Evolutionary conservation across 2,797 vertebrate genomes (phyloP), one percentile per base, ranked within the genome.

Genomic region (Leptoclinus maculatus): DNA sequence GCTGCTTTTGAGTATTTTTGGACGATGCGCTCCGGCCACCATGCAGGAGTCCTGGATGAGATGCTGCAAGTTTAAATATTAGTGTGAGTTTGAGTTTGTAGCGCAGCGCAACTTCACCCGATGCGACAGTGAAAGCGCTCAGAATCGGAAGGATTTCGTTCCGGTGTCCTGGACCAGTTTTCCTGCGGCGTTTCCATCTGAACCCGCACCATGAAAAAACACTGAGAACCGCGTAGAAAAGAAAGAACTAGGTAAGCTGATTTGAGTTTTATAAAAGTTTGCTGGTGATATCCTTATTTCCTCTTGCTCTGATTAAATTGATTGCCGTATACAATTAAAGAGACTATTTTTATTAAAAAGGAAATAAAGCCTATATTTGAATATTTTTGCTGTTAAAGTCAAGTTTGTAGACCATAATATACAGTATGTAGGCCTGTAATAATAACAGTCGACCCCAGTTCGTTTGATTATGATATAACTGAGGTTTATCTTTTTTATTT

Each of bases 21-120:
- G 66, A 74, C 49, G 27, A 29, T 9, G 71, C 32, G 27, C 68
- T 69, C 75, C 45, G 13, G 59, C 2, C 54, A 45, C 45, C 47
- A 17, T 7, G 76, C 70, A 47, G 68, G 58, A 77, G 57, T 78
- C 76, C 38, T 59, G 83, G 71, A 71, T 43, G 66, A 86, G 29
- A 70, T 16, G 76, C 32, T 56, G 41, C 9, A 83, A 89, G 74
- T 88, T 85, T 6, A 14, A 21, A 54, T 60, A 21, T 76, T 58
- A 27, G 68, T 58, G 56, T 21, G 79, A 88, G 34, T 79, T 51
- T 58, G 63, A 84, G 64, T 86, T 78, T 71, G 74, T 51, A 72
- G 45, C 66, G 62, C 17, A 19, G 27, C 47, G 54, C 65, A 91
- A 89, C 81, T 88, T 90, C 68, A 5, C 19, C 69, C 53, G 80